These are phyloP conservation scores for Xiphophorus hellerii DNA, from an alignment of 2,113 vertebrate genomes.

Conservation along the genomic window DNA sequence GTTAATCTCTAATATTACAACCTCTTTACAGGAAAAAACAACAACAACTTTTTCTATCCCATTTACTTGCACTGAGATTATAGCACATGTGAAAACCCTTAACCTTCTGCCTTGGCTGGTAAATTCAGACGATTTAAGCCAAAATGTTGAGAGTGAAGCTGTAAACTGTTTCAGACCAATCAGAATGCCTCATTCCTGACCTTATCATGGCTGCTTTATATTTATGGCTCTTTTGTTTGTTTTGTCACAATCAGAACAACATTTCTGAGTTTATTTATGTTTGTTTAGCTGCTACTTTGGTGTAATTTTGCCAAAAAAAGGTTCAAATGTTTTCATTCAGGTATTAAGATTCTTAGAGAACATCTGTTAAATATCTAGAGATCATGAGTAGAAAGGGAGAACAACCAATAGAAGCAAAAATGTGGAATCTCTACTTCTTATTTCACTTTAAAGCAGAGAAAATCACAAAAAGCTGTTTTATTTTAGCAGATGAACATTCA, in stretches of 20 bases:
- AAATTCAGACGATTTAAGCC: conserved; percentile 64
- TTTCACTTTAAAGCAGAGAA: no score
- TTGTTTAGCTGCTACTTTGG: neutral
- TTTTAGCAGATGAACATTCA: no score
- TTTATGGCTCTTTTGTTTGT: conserved; percentile 21
- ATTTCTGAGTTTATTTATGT: conserved; percentile 4
- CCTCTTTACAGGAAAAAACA: conserved; percentile 36
- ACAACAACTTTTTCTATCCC: conserved; percentile 56
- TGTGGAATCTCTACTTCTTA: neutral
- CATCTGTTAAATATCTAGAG: neutral
- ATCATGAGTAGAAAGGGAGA: neutral
- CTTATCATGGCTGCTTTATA: conserved; percentile 23
- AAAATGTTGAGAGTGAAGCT: conserved; percentile 45
- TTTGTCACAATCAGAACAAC: neutral
- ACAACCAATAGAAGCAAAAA: neutral
- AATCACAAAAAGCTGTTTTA: no score
- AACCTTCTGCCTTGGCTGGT: conserved; percentile 66
- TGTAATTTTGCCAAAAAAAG: conserved; percentile 1
- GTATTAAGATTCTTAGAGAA: conserved; percentile 28
- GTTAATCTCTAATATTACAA: conserved; percentile 12
- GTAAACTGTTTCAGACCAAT: conserved; percentile 37
- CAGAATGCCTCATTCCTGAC: conserved; percentile 33
- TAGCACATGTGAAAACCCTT: conserved; percentile 63
- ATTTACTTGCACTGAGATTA: conserved; percentile 69
- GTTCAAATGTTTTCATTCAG: conserved; percentile 2